Evolutionary conservation across 1,140 invertebrate species (phyloP).

Genomic region (Thaumatotibia leucotreta): DNA sequence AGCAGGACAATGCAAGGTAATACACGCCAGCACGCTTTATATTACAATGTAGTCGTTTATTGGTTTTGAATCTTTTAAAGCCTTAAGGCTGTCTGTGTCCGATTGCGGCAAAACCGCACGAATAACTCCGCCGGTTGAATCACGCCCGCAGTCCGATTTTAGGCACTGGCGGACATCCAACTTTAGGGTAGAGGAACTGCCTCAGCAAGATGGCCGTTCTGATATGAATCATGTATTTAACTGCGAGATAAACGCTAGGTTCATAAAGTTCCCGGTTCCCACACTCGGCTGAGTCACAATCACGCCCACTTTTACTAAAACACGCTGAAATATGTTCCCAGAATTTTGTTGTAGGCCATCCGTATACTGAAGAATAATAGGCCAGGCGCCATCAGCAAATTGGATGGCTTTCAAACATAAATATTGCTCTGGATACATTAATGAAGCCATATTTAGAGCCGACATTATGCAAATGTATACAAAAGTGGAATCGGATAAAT

Average conservation of each 20-base stretch:
- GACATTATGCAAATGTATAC: constrained; percentile 10
- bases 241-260: constrained; percentile 33
- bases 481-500: constrained; percentile 10
- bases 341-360: constrained; percentile 25
- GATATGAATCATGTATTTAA: constrained; percentile 34
- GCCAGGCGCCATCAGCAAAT: not conserved
- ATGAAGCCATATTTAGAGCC: not conserved
- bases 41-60: not conserved
- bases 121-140: constrained; percentile 25
- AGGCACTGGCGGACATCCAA: constrained; percentile 44
- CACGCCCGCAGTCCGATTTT: constrained; percentile 40
- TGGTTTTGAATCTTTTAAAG: not conserved
- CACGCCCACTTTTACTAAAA: constrained; percentile 49
- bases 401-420: constrained; percentile 5
- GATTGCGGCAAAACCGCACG: constrained; percentile 10
- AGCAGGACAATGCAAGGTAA: not conserved
- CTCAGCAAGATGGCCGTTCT: constrained; percentile 27
- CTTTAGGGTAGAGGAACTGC: constrained; percentile 32
- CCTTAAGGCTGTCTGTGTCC: not conserved
- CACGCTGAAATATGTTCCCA: constrained; percentile 34
- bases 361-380: not conserved
- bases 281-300: constrained; percentile 50
- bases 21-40: not conserved
- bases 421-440: constrained; percentile 12
- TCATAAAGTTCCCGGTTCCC: constrained; percentile 39